Conservation (phyloP, 1,140 invertebrate species). For the Gryllus bimaculatus region DNA sequence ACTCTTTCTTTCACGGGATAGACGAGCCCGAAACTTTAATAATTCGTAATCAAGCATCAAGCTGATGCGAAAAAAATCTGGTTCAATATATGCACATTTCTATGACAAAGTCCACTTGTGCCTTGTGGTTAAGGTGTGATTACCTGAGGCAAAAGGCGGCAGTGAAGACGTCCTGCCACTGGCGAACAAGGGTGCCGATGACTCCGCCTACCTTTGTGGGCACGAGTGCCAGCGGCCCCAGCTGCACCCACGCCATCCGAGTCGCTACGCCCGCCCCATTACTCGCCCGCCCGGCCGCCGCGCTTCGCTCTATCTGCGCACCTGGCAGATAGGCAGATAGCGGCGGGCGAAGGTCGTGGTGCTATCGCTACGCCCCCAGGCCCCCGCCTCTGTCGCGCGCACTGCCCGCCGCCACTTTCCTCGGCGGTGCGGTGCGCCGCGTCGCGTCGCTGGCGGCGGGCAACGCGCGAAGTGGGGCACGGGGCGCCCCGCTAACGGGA, state of each 20-base stretch:
- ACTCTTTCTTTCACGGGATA: no score
- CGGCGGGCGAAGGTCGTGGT: slow-evolving; percentile 34
- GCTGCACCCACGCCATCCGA: slow-evolving; percentile 19
- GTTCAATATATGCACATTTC: no score
- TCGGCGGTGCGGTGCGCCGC: slow-evolving; percentile 20
- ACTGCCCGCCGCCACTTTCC: neutral
- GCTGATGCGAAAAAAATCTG: no score
- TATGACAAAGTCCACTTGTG: no score
- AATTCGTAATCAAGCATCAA: no score
- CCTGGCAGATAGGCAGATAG: neutral
- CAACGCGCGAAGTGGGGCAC: no score
- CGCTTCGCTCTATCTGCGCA: slow-evolving; percentile 25
- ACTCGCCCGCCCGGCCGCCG: slow-evolving; percentile 51
- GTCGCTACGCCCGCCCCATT: slow-evolving; percentile 52
- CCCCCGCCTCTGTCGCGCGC: neutral
- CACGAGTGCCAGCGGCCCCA: slow-evolving; percentile 21
- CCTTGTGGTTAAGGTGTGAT: no score
- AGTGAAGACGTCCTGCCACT: slow-evolving; percentile 24
- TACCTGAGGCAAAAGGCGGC: neutral
- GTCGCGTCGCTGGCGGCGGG: neutral
- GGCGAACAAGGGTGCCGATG: slow-evolving; percentile 23
- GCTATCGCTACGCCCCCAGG: slow-evolving; percentile 28
- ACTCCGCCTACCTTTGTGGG: slow-evolving; percentile 26
- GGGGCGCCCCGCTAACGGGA: no score
- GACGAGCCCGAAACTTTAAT: no score